phyloP scores from a whole-genome alignment of 2,888 invertebrate species.

The Cantharis nigra region DNA sequence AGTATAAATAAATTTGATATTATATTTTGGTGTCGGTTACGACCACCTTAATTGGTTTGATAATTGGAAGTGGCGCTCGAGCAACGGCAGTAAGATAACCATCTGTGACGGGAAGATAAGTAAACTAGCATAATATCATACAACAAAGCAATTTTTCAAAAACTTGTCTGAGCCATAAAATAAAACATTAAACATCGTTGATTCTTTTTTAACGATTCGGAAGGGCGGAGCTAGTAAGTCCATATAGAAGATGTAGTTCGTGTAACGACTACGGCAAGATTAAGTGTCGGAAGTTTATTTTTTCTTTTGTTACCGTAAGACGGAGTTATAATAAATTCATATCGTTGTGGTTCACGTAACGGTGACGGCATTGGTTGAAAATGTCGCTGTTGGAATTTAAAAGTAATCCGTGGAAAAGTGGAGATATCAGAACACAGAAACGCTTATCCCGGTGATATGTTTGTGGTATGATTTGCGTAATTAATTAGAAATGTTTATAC shows the following conservation, averaged over 20 bases:
- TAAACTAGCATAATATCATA: too few relatives aligned
- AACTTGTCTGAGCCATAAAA: neutral
- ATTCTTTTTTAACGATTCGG: neutral
- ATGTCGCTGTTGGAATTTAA: too few relatives aligned
- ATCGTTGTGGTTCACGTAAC: neutral
- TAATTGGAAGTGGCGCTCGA: too few relatives aligned
- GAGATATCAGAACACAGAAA: neutral
- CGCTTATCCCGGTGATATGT: conserved; percentile 12
- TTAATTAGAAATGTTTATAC: conserved; percentile 27
- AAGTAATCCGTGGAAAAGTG: too few relatives aligned
- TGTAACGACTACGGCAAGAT: neutral
- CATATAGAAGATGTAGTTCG: neutral
- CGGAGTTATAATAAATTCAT: neutral
- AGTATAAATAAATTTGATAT: too few relatives aligned
- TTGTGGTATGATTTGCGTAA: conserved; percentile 16
- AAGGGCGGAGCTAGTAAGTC: neutral
- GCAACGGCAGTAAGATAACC: too few relatives aligned
- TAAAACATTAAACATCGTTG: neutral
- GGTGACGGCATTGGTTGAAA: neutral
- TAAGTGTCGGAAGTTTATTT: neutral
- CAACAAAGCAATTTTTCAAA: neutral
- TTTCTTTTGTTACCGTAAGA: neutral
- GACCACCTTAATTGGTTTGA: too few relatives aligned
- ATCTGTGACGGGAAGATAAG: too few relatives aligned
- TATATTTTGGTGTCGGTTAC: too few relatives aligned